These are phyloP conservation scores for Pararge aegeria DNA, from an alignment of 1,140 invertebrate genomes.

Conservation along the genomic window DNA sequence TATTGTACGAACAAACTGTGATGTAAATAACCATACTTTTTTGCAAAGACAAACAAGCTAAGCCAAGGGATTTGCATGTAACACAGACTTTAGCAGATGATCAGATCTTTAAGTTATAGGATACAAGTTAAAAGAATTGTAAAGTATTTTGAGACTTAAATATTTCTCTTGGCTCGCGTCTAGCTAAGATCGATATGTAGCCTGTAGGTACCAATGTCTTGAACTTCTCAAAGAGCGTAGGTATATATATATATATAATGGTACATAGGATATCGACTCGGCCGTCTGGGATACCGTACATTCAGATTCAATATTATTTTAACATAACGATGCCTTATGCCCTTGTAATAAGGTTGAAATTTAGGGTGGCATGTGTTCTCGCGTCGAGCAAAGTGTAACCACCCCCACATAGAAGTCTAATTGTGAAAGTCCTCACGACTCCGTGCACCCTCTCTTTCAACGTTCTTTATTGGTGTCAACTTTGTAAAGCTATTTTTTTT, in stretches of 20 bases:
- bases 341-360: constrained; percentile 18
- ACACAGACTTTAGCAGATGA: too few species aligned
- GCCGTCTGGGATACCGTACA: constrained; percentile 26
- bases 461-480: constrained; percentile 15
- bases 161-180: constrained; percentile 26
- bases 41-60: too few species aligned
- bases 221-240: constrained; percentile 22
- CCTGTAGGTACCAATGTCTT: too few species aligned
- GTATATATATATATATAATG: constrained; percentile 1
- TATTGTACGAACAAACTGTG: too few species aligned
- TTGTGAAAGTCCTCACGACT: constrained; percentile 26
- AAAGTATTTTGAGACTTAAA: constrained; percentile 10
- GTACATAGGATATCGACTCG: constrained; percentile 29
- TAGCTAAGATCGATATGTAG: constrained; percentile 22
- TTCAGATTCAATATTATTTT: constrained; percentile 23
- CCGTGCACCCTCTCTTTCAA: constrained; percentile 12
- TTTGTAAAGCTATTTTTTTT: background rate
- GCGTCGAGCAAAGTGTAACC: constrained; percentile 6
- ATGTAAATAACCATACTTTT: too few species aligned
- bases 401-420: constrained; percentile 23
- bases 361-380: background rate
- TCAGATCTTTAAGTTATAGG: too few species aligned
- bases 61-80: too few species aligned
- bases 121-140: too few species aligned
- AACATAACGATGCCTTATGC: constrained; percentile 13